Evolutionary conservation across 1,140 invertebrate species (phyloP).

Genomic region (Teleogryllus occipitalis): DNA sequence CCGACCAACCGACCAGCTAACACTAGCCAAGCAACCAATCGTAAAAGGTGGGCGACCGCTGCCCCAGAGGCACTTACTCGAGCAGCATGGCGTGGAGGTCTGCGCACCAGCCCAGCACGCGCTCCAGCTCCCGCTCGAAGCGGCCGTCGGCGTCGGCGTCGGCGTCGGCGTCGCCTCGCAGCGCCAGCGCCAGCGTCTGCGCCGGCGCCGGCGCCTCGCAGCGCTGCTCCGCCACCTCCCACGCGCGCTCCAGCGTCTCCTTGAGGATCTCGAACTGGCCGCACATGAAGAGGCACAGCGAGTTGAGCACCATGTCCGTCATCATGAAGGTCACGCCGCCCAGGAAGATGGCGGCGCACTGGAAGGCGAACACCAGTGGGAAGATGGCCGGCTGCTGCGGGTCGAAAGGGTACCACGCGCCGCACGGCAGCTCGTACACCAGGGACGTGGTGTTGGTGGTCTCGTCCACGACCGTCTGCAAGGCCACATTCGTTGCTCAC

Average conservation of each 20-base stretch:
- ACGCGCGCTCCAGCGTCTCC: neutral
- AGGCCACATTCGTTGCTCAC: too few relatives aligned
- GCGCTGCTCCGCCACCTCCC: neutral
- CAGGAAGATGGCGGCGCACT: neutral
- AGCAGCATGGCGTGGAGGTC: neutral
- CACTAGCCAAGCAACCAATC: too few relatives aligned
- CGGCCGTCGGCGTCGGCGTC: too few relatives aligned
- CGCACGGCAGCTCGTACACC: neutral
- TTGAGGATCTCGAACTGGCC: neutral
- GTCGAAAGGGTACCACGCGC: neutral
- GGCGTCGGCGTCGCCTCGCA: neutral
- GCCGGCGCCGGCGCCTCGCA: neutral
- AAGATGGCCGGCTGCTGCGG: neutral
- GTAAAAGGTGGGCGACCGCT: too few relatives aligned
- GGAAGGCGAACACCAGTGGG: neutral
- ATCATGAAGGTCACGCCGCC: neutral
- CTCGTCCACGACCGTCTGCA: neutral
- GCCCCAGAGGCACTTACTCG: neutral
- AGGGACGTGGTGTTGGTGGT: neutral
- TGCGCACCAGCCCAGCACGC: neutral
- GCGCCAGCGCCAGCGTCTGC: too few relatives aligned
- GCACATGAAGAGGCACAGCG: neutral
- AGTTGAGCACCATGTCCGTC: neutral
- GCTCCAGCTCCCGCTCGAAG: neutral
- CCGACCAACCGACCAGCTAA: too few relatives aligned